Conservation (phyloP, 1,140 invertebrate genomes). For the Tetramorium alpestre region DNA sequence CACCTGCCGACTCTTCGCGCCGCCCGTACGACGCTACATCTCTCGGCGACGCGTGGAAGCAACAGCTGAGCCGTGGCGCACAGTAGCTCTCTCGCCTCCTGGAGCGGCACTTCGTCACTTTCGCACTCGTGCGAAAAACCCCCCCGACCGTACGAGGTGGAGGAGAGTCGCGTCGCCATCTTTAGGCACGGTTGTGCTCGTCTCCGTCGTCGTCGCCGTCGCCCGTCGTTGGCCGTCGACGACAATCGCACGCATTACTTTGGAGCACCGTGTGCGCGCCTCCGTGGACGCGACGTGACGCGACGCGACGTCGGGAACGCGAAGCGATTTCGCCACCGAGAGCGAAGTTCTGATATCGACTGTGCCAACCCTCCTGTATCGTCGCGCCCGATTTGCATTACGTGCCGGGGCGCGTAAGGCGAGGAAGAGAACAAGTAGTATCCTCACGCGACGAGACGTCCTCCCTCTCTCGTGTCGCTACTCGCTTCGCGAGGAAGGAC, state of each 20-base stretch:
- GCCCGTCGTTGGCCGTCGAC: constrained; percentile 12
- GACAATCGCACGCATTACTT: neutral
- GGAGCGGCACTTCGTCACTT: constrained; percentile 69
- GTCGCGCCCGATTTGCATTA: constrained; percentile 7
- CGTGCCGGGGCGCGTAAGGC: neutral
- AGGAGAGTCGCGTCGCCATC: constrained; percentile 79
- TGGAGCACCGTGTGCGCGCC: constrained; percentile 5
- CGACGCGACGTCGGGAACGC: constrained; percentile 1
- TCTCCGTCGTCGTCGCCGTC: constrained; percentile 49
- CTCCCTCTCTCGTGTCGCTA: neutral
- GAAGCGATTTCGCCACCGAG: neutral
- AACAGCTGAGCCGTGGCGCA: constrained; percentile 69
- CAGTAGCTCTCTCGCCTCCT: constrained; percentile 76
- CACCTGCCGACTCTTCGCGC: constrained; percentile 24
- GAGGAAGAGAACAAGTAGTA: neutral
- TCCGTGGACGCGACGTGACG: constrained; percentile 32
- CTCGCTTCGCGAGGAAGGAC: neutral
- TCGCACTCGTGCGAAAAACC: constrained; percentile 77
- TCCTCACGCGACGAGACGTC: neutral
- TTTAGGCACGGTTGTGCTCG: constrained; percentile 76
- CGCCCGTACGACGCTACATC: constrained; percentile 70
- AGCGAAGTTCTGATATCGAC: constrained; percentile 1
- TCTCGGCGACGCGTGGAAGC: constrained; percentile 70
- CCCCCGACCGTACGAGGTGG: constrained; percentile 64
- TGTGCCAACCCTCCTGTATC: constrained; percentile 7